These are phyloP conservation scores for Laspeyria flexula DNA, from an alignment of 2,888 invertebrate species.

Conservation along the genomic window DNA sequence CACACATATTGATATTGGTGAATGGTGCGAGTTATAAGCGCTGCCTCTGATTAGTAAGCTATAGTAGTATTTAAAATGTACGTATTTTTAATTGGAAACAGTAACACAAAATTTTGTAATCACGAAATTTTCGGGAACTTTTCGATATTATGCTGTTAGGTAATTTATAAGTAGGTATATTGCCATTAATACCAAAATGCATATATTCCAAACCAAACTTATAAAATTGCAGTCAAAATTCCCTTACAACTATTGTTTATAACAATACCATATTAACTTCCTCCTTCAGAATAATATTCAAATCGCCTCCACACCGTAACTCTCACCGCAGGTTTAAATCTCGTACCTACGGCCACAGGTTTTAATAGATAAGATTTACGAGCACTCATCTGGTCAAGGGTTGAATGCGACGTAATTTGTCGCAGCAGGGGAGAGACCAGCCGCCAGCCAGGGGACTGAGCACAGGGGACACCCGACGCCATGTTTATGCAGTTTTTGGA, in stretches of 20 bases:
- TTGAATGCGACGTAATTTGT: constrained; percentile 67
- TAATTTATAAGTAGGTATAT: too few relatives aligned
- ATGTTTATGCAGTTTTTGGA: constrained; percentile 36
- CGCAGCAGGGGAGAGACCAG: constrained; percentile 46
- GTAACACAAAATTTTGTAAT: too few relatives aligned
- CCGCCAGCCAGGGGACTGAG: constrained; percentile 34
- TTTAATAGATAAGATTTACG: constrained; percentile 78
- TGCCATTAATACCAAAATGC: too few relatives aligned
- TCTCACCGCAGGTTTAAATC: constrained; percentile 27
- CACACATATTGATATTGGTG: constrained; percentile 34
- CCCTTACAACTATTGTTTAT: too few relatives aligned
- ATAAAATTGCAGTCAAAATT: too few relatives aligned
- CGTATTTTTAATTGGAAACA: too few relatives aligned
- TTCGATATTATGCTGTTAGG: too few relatives aligned
- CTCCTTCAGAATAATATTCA: too few relatives aligned
- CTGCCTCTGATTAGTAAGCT: too few relatives aligned
- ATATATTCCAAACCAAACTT: too few relatives aligned
- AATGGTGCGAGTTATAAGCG: not conserved
- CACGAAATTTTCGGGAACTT: too few relatives aligned
- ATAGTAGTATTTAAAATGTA: not conserved
- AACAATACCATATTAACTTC: too few relatives aligned
- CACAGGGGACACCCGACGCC: constrained; percentile 37
- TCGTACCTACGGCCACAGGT: constrained; percentile 50
- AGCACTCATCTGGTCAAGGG: constrained; percentile 77
- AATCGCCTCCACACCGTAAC: constrained; percentile 1